phyloP scores from a whole-genome alignment of 2,113 vertebrate species.

The Cyrtonyx montezumae region DNA sequence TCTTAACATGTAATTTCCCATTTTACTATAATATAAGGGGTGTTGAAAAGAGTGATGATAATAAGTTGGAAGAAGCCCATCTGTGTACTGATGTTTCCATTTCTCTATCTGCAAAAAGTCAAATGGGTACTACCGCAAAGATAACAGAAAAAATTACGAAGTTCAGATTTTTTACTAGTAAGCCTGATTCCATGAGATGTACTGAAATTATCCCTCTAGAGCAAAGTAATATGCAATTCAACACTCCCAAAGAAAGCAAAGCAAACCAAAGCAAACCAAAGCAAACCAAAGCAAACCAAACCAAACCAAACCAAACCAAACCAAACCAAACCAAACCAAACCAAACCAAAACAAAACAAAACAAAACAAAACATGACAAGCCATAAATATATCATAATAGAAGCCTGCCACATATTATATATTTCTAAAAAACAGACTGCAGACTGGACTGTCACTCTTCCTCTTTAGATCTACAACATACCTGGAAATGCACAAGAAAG shows the following conservation, averaged over 20 bases:
- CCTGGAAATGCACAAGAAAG: not conserved
- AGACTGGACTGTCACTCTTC: slow-evolving; percentile 3
- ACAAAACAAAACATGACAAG: not conserved
- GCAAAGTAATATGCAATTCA: slow-evolving; percentile 12
- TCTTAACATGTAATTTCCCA: slow-evolving; percentile 26
- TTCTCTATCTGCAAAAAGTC: slow-evolving; percentile 21
- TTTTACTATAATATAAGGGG: slow-evolving; percentile 16
- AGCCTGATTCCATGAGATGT: not conserved
- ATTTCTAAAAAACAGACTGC: slow-evolving; percentile 17
- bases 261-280: not conserved
- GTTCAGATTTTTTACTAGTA: not conserved
- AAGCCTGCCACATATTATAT: slow-evolving; percentile 33
- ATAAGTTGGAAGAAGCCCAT: not conserved
- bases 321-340: too few species aligned
- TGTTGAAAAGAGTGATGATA: slow-evolving; percentile 24
- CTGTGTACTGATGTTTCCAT: not conserved
- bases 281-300: too few species aligned
- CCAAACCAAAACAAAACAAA: too few species aligned
- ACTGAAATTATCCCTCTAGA: slow-evolving; percentile 30
- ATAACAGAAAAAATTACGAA: slow-evolving; percentile 28
- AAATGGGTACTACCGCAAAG: not conserved
- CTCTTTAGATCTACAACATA: not conserved
- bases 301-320: too few species aligned
- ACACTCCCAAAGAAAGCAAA: not conserved
- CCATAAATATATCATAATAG: slow-evolving; percentile 43